Evolutionary conservation across 2,888 invertebrate genomes (phyloP).

Genomic region (Netelia virgata): DNA sequence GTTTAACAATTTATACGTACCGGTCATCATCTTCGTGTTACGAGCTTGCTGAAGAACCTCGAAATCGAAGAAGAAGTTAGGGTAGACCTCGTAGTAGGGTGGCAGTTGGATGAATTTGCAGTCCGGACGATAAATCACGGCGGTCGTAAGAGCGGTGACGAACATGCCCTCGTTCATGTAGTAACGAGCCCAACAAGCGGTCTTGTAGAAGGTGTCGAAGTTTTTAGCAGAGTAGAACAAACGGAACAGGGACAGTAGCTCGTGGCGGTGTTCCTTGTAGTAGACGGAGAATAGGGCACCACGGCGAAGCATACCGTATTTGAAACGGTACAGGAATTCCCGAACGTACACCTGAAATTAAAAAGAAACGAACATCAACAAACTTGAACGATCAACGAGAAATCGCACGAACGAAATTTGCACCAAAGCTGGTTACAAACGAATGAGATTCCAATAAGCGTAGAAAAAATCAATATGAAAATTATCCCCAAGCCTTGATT

Average conservation of each 20-base stretch:
- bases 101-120: slow-evolving; percentile 89
- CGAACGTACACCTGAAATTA: slow-evolving; percentile 76
- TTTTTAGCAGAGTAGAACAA: slow-evolving; percentile 90
- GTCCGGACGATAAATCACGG: slow-evolving; percentile 88
- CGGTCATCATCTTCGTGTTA: slow-evolving; percentile 86
- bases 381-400: background rate
- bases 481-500: too few species aligned
- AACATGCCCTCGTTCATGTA: slow-evolving; percentile 90
- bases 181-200: slow-evolving; percentile 89
- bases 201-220: slow-evolving; percentile 90
- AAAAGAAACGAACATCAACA: background rate
- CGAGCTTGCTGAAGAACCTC: slow-evolving; percentile 89
- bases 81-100: slow-evolving; percentile 91
- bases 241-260: slow-evolving; percentile 89
- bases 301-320: slow-evolving; percentile 86
- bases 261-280: slow-evolving; percentile 87
- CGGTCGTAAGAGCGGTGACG: slow-evolving; percentile 88
- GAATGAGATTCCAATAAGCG: too few species aligned
- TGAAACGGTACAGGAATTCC: slow-evolving; percentile 78
- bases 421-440: too few species aligned
- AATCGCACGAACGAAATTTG: background rate
- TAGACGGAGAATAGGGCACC: slow-evolving; percentile 89
- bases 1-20: slow-evolving; percentile 69
- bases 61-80: slow-evolving; percentile 89
- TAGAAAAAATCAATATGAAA: too few species aligned